Conservation (phyloP, 2,797 vertebrate genomes). For the Dendrocincla tyrannina region DNA sequence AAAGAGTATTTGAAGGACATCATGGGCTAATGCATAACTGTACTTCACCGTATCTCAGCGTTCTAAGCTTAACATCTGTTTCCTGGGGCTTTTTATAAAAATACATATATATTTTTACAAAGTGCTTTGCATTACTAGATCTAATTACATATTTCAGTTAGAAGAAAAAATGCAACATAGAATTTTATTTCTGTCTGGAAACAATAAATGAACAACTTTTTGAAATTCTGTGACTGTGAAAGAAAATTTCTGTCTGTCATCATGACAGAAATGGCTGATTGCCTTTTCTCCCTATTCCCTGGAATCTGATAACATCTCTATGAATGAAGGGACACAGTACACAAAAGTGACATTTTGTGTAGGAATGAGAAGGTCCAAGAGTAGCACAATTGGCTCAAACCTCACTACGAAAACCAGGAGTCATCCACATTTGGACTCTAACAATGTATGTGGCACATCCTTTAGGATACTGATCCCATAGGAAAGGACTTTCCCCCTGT, state of each 20-base stretch:
- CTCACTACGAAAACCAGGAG: slow-evolving; percentile 3
- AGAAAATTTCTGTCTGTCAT: slow-evolving; percentile 54
- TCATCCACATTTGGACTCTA: not conserved
- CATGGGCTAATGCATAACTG: not conserved
- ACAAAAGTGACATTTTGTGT: not conserved
- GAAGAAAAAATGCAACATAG: slow-evolving; percentile 5
- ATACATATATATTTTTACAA: not conserved
- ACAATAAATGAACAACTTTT: slow-evolving; percentile 43
- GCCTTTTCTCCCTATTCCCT: not conserved
- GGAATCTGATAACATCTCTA: not conserved
- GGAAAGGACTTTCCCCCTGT: not conserved
- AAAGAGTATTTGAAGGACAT: slow-evolving; percentile 14
- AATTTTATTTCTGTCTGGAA: slow-evolving; percentile 54
- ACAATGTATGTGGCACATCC: not conserved
- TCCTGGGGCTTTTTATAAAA: not conserved
- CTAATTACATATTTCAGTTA: slow-evolving; percentile 29
- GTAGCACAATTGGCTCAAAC: not conserved
- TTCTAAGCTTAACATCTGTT: slow-evolving; percentile 49
- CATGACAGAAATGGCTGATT: slow-evolving; percentile 32
- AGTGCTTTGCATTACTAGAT: slow-evolving; percentile 31
- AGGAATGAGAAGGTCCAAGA: slow-evolving; percentile 16
- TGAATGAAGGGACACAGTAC: not conserved
- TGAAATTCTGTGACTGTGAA: slow-evolving; percentile 12
- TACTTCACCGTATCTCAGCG: not conserved
- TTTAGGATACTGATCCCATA: not conserved